Conservation (phyloP, 1,140 invertebrate species). For the Eurosta solidaginis region DNA sequence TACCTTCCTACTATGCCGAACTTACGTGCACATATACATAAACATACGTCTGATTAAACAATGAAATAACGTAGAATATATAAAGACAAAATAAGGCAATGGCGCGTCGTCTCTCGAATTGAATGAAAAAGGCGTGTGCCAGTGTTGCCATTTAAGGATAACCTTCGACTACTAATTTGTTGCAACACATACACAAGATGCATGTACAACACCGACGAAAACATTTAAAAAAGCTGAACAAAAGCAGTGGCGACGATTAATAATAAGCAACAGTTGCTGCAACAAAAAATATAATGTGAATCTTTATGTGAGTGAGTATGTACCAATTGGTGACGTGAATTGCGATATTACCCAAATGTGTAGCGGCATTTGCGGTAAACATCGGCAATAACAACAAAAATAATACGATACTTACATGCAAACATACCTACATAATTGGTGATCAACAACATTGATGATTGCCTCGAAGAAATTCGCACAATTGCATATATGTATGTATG, state of each 20-base stretch:
- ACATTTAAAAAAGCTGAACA: not conserved
- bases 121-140: slow-evolving; percentile 10
- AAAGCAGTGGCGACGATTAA: not conserved
- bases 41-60: no score
- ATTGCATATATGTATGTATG: no score
- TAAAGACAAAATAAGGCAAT: not conserved
- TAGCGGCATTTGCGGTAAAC: not conserved
- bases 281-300: not conserved
- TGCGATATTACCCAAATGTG: not conserved
- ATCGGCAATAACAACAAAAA: not conserved
- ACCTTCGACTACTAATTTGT: slow-evolving; percentile 5
- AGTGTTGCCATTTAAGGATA: slow-evolving; percentile 19
- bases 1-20: no score
- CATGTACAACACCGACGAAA: not conserved
- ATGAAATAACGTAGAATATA: not conserved
- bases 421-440: not conserved
- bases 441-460: no score
- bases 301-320: no score
- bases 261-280: not conserved
- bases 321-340: not conserved
- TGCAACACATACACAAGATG: not conserved
- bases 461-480: no score
- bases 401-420: not conserved
- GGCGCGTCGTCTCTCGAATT: not conserved
- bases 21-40: no score